A percentile compares a stretch with the other conserved stretches of the same genome.
Evolutionary conservation across 2,888 invertebrate genomes (phyloP).

Genomic region (Argyra leucocephala): DNA sequence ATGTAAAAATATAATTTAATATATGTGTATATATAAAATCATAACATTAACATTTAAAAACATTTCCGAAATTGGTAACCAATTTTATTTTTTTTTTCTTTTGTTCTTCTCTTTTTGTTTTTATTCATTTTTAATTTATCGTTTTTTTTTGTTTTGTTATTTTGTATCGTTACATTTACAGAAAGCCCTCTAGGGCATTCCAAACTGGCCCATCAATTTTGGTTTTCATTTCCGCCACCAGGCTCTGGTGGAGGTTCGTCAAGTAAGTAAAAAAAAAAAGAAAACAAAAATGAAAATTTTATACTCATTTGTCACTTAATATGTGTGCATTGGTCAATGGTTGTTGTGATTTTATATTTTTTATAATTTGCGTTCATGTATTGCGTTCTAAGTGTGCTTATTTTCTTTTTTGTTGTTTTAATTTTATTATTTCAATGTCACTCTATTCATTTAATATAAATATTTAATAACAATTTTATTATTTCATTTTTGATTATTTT

Average conservation of each 20-base stretch:
- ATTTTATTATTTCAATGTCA: no score
- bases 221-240: constrained; percentile 75
- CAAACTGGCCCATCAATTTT: constrained; percentile 80
- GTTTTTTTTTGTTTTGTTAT: not conserved
- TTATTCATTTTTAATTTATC: not conserved
- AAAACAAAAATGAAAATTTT: not conserved
- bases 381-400: no score
- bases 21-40: not conserved
- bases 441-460: no score
- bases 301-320: not conserved
- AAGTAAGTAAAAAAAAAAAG: constrained; percentile 42
- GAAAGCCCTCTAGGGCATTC: constrained; percentile 42
- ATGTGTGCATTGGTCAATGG: not conserved
- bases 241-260: constrained; percentile 59
- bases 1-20: not conserved
- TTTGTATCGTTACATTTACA: constrained; percentile 25
- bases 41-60: not conserved
- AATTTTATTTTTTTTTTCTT: constrained; percentile 1
- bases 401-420: no score
- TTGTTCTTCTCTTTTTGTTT: not conserved
- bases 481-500: no score
- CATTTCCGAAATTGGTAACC: not conserved
- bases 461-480: no score
- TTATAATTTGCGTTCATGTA: no score
- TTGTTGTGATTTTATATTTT: not conserved